Evolutionary conservation across 2,797 vertebrate species (phyloP), one percentile per base, ranked within the genome.

Genomic region (Helarctos malayanus): DNA sequence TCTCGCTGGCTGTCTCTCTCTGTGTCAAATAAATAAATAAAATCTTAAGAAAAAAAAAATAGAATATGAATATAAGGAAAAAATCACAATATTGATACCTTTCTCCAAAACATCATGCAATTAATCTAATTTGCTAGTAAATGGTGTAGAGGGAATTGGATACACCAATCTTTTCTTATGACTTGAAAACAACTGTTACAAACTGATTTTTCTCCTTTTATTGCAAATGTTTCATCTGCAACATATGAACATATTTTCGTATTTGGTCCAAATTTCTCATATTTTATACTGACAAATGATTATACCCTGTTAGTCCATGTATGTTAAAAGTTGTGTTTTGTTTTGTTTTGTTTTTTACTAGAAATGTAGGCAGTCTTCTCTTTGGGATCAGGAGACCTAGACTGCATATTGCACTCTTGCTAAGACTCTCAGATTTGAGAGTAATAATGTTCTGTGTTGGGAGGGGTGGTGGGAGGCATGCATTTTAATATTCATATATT

Each of bases 401-500:
- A 47, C 27, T 29, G 18, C 16, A 35, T 73, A 41, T 68, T 94
- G 57, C 7, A 76, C 35, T 85, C 54, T 94, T 69, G 41, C 10
- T 56, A 65, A 87, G 35, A 47, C 81, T 91, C 41, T 94, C 71
- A 59, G 41, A 88, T 90, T 88, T 94, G 25, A 92, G 9, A 68
- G 27, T 76, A 68, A 95, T 61, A 59, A 83, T 38, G 23, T 63
- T 94, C 52, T 61, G 27, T 57, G 23, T 49, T 68, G 21, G 69
- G 4, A 12, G 69, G 4, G 5, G 5, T 13, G 25, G 75, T 45
- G 8, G 3, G 21, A 8, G 91, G 21, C 49, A 27, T 78, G 47
- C 29, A 89, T 90, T 88, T 82, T 83, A 94, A 65, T 89, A 52
- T 87, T 96, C 45, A 80, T n/a, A 84, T 88, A 94, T 79, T 71